Evolutionary conservation across 2,113 vertebrate genomes (phyloP).

Genomic region (Periophthalmus modestus): DNA sequence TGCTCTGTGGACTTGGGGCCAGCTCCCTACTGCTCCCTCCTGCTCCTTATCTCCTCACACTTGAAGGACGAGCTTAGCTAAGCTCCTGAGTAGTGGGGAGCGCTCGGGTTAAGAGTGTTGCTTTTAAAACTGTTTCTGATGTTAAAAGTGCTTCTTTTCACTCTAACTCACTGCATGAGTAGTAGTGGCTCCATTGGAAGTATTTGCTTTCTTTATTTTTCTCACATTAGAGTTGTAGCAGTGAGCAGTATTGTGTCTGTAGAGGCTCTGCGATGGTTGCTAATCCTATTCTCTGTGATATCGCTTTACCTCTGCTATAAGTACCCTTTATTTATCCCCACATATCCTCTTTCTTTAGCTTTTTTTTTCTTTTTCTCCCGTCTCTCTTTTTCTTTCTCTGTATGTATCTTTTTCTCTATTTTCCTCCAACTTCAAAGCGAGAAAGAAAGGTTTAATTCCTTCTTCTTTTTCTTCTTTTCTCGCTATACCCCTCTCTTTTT

Average conservation of each 20-base stretch:
- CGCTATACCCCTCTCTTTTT: too few relatives aligned
- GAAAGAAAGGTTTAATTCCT: too few relatives aligned
- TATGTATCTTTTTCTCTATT: too few relatives aligned
- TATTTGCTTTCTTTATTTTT: not conserved
- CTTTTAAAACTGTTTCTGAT: not conserved
- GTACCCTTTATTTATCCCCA: not conserved
- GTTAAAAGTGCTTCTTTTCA: not conserved
- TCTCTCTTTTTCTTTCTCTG: not conserved
- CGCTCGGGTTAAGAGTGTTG: not conserved
- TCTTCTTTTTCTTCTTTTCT: too few relatives aligned
- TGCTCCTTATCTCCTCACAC: not conserved
- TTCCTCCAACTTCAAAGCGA: too few relatives aligned
- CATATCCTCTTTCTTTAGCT: too few relatives aligned
- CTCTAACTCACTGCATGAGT: not conserved
- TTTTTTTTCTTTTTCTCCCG: not conserved
- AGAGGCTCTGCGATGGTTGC: not conserved
- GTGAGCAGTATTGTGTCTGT: not conserved
- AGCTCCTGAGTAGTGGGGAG: not conserved
- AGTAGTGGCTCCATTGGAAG: not conserved
- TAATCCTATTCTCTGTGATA: constrained; percentile 1
- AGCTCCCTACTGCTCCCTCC: not conserved
- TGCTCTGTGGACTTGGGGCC: not conserved
- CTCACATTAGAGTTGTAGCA: not conserved
- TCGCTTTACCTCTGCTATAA: constrained; percentile 1
- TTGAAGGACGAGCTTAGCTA: not conserved